These are phyloP conservation scores for Montipora sp. DNA, from an alignment of 64 coral and sea anemone genomes.

Conservation along the genomic window DNA sequence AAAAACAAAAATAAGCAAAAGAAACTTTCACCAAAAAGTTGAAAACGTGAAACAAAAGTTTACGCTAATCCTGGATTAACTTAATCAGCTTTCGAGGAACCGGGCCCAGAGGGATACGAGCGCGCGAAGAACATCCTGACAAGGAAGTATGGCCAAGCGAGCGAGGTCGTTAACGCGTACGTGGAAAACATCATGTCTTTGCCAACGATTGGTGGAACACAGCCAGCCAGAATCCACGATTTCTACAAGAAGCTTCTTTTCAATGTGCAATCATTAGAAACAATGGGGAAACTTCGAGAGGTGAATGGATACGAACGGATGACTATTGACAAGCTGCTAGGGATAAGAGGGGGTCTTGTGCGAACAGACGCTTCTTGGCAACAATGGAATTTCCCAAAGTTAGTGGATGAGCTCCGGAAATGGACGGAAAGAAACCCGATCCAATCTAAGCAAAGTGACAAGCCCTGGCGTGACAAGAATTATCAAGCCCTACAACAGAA, in stretches of 20 bases:
- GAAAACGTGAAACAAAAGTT: too few species aligned
- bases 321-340: background rate
- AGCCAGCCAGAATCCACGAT: constrained; percentile 44
- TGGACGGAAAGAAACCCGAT: background rate
- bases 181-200: constrained; percentile 44
- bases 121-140: constrained; percentile 43
- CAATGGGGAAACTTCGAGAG: constrained; percentile 48
- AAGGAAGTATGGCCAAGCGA: constrained; percentile 42
- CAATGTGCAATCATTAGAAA: constrained; percentile 51
- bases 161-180: constrained; percentile 54
- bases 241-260: constrained; percentile 55
- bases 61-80: too few species aligned
- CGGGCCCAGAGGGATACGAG: constrained; percentile 29
- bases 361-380: constrained; percentile 50
- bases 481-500: constrained; percentile 16
- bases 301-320: constrained; percentile 45
- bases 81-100: too few species aligned
- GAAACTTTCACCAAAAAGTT: too few species aligned
- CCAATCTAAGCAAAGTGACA: background rate
- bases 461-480: constrained; percentile 11
- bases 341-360: constrained; percentile 43
- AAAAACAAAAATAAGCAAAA: too few species aligned
- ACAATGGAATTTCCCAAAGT: constrained; percentile 20
- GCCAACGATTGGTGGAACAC: constrained; percentile 14
- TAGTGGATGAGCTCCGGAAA: background rate